These are phyloP conservation scores for Celastrina argiolus DNA, from an alignment of 2,888 invertebrate genomes.

Conservation along the genomic window DNA sequence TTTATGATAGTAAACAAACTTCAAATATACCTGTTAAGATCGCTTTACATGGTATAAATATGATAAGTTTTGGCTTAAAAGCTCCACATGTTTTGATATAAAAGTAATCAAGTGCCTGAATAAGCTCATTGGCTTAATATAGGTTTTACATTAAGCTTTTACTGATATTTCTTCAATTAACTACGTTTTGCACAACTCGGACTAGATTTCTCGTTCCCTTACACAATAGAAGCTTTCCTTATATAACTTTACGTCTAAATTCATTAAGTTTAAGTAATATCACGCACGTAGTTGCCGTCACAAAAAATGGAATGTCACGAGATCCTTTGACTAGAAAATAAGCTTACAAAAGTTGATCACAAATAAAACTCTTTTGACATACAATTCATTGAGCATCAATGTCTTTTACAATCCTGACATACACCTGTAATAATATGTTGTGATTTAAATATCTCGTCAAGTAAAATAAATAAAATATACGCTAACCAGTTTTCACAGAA, in stretches of 20 bases:
- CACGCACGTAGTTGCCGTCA: slow-evolving; percentile 49
- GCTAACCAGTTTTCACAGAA: neutral
- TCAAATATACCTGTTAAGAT: neutral
- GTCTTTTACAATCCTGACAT: too few species aligned
- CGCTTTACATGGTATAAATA: neutral
- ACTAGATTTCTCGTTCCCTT: slow-evolving; percentile 50
- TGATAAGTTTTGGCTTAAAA: neutral
- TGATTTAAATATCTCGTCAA: neutral
- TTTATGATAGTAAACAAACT: too few species aligned
- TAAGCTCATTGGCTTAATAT: slow-evolving; percentile 30
- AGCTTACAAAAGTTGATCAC: slow-evolving; percentile 27
- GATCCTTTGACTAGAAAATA: slow-evolving; percentile 43
- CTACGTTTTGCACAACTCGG: slow-evolving; percentile 51
- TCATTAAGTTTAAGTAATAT: slow-evolving; percentile 61
- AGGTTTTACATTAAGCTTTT: slow-evolving; percentile 34
- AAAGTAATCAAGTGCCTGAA: slow-evolving; percentile 3
- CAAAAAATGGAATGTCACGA: slow-evolving; percentile 41
- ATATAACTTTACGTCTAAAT: slow-evolving; percentile 42
- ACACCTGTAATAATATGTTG: neutral
- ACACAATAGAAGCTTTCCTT: slow-evolving; percentile 49
- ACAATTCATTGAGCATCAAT: too few species aligned
- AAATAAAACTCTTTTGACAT: slow-evolving; percentile 10
- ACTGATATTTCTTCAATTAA: slow-evolving; percentile 31
- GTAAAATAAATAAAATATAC: neutral
- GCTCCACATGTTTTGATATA: neutral